Base-by-base conservation (phyloP, 2,888 invertebrate genomes). In the Notodromas monacha region DNA sequence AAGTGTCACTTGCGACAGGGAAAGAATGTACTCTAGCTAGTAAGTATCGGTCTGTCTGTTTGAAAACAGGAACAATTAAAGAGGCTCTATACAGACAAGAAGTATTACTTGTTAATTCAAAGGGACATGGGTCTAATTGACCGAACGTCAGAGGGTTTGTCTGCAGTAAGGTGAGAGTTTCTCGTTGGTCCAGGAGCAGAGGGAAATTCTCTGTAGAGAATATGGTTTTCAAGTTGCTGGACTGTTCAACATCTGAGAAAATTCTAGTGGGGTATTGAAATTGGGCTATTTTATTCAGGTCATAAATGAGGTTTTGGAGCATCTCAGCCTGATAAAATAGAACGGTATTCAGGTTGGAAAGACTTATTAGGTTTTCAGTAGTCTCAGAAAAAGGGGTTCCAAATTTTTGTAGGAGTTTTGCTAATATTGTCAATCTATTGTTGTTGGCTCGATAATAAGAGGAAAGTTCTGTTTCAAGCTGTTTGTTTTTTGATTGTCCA, bases 1-100 rank as follows among this genome's bases (percentile, higher is more conserved):
- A 21, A 21, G 21, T 21, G 21, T 21, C 21, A 21, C 21, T 21
- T 21, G 21, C 21, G 21, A 21, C 21, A 21, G 21, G 21, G 21
- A 21, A 21, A 21, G 21, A 21, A 21, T 21, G 21, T 21, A 21
- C 21, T 21, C 21, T 21, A 21, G 21, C 6, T 21, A 21, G 21
- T 21, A 21, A 21, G 21, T 21, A 21, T 21, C 21, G 21, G 21
- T 21, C 21, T 21, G 21, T 21, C 21, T 21, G 21, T 21, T 21
- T 21, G 21, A 21, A 21, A 21, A 21, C 21, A 21, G 21, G 21
- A 21, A 21, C 21, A 21, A 21, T 21, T 21, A 21, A 21, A 21
- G 21, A 21, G 21, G 21, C 21, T 21, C 21, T 21, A 21, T 21
- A 21, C 21, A 21, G 21, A 21, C 21, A 21, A 21, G 21, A 21